Percentiles rank a stretch among this genome's conserved stretches.
phyloP scores from a whole-genome alignment of 2,888 invertebrate species.

The Furcula furcula region DNA sequence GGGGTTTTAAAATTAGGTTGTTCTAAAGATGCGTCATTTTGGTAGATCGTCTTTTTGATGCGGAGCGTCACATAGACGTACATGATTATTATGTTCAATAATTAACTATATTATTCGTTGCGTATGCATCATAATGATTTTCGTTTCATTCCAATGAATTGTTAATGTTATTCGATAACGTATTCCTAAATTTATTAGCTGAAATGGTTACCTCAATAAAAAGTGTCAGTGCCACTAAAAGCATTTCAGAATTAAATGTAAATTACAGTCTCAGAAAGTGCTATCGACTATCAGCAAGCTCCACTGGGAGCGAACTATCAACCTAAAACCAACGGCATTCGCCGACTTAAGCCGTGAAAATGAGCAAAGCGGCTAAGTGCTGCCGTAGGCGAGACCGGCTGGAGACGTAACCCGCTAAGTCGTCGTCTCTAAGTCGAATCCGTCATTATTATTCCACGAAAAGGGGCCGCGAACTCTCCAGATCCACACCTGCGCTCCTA shows the following conservation, averaged over 20 bases:
- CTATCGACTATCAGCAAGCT: background rate
- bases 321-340: slow-evolving; percentile 25
- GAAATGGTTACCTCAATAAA: background rate
- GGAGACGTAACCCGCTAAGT: slow-evolving; percentile 43
- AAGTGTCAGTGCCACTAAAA: background rate
- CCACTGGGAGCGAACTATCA: slow-evolving; percentile 9
- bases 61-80: too few relatives aligned
- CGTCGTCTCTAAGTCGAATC: slow-evolving; percentile 70
- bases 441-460: slow-evolving; percentile 71
- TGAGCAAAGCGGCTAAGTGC: slow-evolving; percentile 38
- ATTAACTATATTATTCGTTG: too few relatives aligned
- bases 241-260: slow-evolving; percentile 1
- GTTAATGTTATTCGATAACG: background rate
- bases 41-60: too few relatives aligned
- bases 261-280: background rate
- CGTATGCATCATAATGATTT: too few relatives aligned
- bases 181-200: background rate
- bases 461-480: slow-evolving; percentile 44
- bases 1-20: too few relatives aligned
- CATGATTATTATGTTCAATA: too few relatives aligned
- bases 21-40: too few relatives aligned
- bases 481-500: slow-evolving; percentile 62
- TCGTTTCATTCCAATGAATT: too few relatives aligned
- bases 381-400: slow-evolving; percentile 25
- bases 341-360: slow-evolving; percentile 48